Evolutionary conservation across 2,113 vertebrate genomes (phyloP), one percentile per base, ranked within the genome.

Genomic region (Anthoscopus minutus): DNA sequence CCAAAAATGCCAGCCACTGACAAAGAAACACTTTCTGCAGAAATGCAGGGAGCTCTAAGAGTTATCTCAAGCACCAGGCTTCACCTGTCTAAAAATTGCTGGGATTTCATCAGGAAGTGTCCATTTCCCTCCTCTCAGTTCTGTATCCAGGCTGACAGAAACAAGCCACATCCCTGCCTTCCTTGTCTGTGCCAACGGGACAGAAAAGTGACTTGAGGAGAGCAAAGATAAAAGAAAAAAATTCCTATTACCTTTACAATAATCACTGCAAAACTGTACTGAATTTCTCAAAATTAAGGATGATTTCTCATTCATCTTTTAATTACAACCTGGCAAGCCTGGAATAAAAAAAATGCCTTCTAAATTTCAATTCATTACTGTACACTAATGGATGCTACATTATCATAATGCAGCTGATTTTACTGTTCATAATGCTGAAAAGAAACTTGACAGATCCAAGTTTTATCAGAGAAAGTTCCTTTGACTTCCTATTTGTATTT

Each of bases 401-500:
- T 56, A 85, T 57, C 44, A 42, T 38, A 77, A 65, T 14, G 64
- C 50, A 58, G 38, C 15, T 73, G 38, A 93, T 71, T 33, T 66
- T 80, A 84, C n/a, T 40, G 45, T 31, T 66, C 35, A 45, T 40
- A 72, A 15, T 82, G 33, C 40, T 66, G 51, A 91, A 83, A 80
- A 17, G 4, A 58, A 77, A 70, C 45, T 21, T 15, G 1, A 69
- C 20, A 35, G n/a, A 25, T 4, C 19, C 33, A 92, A 76, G 37
- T 31, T 27, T 1, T 24, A 84, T 64, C 51, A 89, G 67, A 88
- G 62, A 72, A 22, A 56, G 48, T 28, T 78, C 47, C 71, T 81
- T 83, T 57, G 50, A 83, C 72, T 94, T 94, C 62, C 80, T 81
- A 20, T 50, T 64, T 83, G 24, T 48, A 57, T 84, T 73, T 90